Conservation (phyloP, 2,113 vertebrate species). For the Gymnobelideus leadbeateri region DNA sequence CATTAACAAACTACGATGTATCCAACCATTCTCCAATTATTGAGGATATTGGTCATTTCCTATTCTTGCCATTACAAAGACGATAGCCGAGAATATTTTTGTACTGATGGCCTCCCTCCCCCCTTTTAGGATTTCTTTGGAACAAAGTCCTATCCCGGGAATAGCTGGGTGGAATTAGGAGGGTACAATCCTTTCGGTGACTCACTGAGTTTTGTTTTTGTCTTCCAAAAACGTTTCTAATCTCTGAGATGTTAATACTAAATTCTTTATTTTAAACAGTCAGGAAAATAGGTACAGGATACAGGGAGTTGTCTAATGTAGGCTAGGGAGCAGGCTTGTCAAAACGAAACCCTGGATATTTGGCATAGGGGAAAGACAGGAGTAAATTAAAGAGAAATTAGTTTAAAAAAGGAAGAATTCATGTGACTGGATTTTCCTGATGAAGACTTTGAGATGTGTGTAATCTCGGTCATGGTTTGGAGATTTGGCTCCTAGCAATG, state of each 20-base stretch:
- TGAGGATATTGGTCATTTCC: not conserved
- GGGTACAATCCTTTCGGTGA: not conserved
- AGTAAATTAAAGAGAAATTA: not conserved
- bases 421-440: conserved; percentile 4
- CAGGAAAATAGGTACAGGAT: not conserved
- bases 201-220: not conserved
- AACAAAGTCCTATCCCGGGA: not conserved
- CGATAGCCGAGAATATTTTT: not conserved
- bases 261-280: not conserved
- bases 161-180: not conserved
- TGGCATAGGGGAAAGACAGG: not conserved
- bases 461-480: not conserved
- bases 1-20: not conserved
- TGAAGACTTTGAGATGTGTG: not conserved
- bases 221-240: not conserved
- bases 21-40: not conserved
- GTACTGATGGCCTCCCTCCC: not conserved
- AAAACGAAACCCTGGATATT: not conserved
- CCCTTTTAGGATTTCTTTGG: not conserved
- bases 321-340: not conserved
- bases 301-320: not conserved
- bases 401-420: not conserved
- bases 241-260: not conserved
- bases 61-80: not conserved
- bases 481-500: not conserved